A percentile compares a stretch with the other conserved stretches of the same genome.
phyloP scores from a whole-genome alignment of 2,113 vertebrate genomes.

The Perognathus longimembris region DNA sequence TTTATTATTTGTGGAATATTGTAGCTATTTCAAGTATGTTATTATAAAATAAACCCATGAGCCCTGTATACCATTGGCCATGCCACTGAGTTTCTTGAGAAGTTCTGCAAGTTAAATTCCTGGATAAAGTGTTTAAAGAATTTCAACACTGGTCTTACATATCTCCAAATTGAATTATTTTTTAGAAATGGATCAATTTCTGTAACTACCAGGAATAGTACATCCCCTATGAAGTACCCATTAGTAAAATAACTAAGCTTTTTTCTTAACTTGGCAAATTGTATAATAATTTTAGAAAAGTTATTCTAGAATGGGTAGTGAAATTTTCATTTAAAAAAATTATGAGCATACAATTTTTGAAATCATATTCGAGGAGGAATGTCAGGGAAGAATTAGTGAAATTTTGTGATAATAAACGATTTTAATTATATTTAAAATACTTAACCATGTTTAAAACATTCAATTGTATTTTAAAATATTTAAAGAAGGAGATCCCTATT shows the following conservation, averaged over 20 bases:
- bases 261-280: background rate
- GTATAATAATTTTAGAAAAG: background rate
- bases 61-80: background rate
- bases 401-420: constrained; percentile 21
- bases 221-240: background rate
- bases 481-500: constrained; percentile 51
- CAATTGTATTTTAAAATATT: background rate
- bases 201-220: constrained; percentile 36
- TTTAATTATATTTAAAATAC: constrained; percentile 47
- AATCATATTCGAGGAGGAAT: constrained; percentile 8
- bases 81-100: background rate
- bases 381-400: constrained; percentile 9
- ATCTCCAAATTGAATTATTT: constrained; percentile 3
- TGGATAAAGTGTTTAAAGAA: background rate
- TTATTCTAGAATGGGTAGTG: background rate
- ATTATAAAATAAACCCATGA: background rate
- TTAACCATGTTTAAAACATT: constrained; percentile 44
- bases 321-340: constrained; percentile 38
- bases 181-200: constrained; percentile 1
- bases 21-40: background rate
- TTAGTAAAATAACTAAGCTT: constrained; percentile 2
- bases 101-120: background rate
- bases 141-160: background rate
- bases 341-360: constrained; percentile 7
- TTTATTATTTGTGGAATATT: constrained; percentile 18